These are phyloP conservation scores for Eremobia ochroleuca DNA, from an alignment of 2,888 invertebrate genomes.

Conservation along the genomic window DNA sequence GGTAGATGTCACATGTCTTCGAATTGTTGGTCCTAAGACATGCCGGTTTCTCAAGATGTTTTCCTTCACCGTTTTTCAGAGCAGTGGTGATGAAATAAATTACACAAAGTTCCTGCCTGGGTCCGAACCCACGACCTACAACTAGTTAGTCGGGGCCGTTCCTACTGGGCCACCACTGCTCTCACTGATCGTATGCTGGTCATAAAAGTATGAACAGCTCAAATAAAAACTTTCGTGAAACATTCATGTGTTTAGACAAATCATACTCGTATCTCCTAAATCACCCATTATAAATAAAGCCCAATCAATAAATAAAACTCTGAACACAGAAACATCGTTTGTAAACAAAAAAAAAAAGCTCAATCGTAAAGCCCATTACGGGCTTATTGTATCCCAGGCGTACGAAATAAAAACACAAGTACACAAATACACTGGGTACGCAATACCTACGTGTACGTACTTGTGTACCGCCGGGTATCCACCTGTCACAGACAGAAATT, in stretches of 20 bases:
- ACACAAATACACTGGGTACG: constrained; percentile 17
- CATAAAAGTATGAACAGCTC: background rate
- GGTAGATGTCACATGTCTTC: no score
- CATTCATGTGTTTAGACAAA: background rate
- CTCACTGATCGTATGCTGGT: no score
- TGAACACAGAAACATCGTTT: constrained; percentile 27
- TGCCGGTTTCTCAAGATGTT: no score
- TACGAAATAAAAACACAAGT: constrained; percentile 47
- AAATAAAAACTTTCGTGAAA: background rate
- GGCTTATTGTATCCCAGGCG: constrained; percentile 38
- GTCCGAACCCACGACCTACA: no score
- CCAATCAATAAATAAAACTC: constrained; percentile 34
- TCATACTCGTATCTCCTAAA: background rate
- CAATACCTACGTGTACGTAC: constrained; percentile 19
- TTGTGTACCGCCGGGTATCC: constrained; percentile 21
- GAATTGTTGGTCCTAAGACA: no score
- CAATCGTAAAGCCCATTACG: constrained; percentile 32
- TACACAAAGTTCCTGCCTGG: no score
- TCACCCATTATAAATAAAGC: background rate
- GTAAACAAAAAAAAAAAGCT: constrained; percentile 25
- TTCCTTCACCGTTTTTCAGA: no score
- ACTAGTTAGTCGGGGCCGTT: no score
- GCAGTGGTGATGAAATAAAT: no score
- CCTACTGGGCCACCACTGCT: no score
- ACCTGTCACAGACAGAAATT: constrained; percentile 71